Percentiles rank a stretch among this genome's conserved stretches.
These are phyloP conservation scores for Erythrolamprus reginae DNA, from an alignment of 2,113 vertebrate species.

Conservation along the genomic window DNA sequence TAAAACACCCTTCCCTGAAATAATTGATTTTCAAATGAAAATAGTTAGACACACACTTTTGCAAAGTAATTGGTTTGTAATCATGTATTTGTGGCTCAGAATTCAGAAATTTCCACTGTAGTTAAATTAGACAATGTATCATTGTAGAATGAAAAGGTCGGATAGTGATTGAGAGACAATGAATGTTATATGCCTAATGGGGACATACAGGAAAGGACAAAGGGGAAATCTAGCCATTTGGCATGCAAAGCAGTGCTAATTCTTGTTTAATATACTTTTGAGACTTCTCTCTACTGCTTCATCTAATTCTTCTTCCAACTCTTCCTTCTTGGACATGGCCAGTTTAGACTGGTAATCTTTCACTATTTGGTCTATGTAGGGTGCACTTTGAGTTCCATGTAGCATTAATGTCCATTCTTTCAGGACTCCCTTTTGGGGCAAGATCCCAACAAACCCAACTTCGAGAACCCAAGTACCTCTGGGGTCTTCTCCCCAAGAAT, in stretches of 20 bases:
- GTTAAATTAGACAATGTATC: constrained; percentile 68
- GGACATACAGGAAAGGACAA: constrained; percentile 50
- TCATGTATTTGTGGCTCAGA: constrained; percentile 62
- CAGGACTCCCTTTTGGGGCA: constrained; percentile 84
- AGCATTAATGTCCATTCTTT: constrained; percentile 99
- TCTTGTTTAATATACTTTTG: constrained; percentile 90
- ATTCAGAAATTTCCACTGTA: constrained; percentile 63
- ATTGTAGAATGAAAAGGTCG: constrained; percentile 69
- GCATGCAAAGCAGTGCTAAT: constrained; percentile 75
- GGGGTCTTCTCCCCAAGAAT: constrained; percentile 98
- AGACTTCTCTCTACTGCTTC: constrained; percentile 96
- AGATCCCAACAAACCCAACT: constrained; percentile 81
- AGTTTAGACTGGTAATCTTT: constrained; percentile 98
- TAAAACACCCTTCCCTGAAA: not conserved
- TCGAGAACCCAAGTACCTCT: constrained; percentile 93
- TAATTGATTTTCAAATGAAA: constrained; percentile 41
- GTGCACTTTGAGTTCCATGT: constrained; percentile 95
- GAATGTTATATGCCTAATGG: constrained; percentile 53
- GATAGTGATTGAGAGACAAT: constrained; percentile 70
- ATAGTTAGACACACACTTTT: constrained; percentile 86
- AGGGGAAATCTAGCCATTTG: constrained; percentile 43
- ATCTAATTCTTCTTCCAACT: constrained; percentile 95
- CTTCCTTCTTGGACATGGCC: constrained; percentile 98
- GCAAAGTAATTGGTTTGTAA: constrained; percentile 68
- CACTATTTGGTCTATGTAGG: constrained; percentile 98